Evolutionary conservation across 1,140 invertebrate species (phyloP), one percentile per base, ranked within the genome.

Genomic region (Drosophila ambigua): DNA sequence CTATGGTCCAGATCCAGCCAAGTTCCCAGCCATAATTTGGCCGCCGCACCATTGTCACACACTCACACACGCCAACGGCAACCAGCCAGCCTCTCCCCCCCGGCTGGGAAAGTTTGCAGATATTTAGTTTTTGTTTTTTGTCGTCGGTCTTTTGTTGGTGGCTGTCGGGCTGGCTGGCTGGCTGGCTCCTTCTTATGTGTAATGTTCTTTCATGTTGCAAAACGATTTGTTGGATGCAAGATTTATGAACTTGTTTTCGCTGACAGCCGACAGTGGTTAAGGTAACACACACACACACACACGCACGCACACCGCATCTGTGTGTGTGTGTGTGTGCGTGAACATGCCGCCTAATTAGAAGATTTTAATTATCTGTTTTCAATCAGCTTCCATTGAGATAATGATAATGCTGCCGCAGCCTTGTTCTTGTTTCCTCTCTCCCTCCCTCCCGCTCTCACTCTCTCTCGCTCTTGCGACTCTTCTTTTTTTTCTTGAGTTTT

Each of bases 241-340:
- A 90, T 90, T 90, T 90, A 90, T 90, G 88, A 90, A 80, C 88
- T 90, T 90, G 88, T 90, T 90, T 80, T 73, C 65, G 44, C 69
- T 88, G 88, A 90, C 88, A 90, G 77, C 77, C 83, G 88, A 90
- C 88, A 90, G 78, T 90, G 79, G 87, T 90, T 82, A 82, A 75
- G 72, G 79, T 85, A 81, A 85, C 80, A 84, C 83, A 80, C 77
- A 87, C 64, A 87, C 64, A 16, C 16, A 16, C 16, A 16, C 16
- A 16, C 16, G 16, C 16, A 31, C 58, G 58, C 64, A 67, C 48
- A 54, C 60, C n/a, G 24, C 2, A 11, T 28, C 4, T 43, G 28
- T 50, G 63, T 73, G n/a, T 73, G 55, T 75, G 53, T 72, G 74
- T 82, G 80, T 84, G 67, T 84, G 81, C 81, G 81, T 85, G 81